phyloP scores from a whole-genome alignment of 2,888 invertebrate genomes.

The Amphimallon solstitiale region DNA sequence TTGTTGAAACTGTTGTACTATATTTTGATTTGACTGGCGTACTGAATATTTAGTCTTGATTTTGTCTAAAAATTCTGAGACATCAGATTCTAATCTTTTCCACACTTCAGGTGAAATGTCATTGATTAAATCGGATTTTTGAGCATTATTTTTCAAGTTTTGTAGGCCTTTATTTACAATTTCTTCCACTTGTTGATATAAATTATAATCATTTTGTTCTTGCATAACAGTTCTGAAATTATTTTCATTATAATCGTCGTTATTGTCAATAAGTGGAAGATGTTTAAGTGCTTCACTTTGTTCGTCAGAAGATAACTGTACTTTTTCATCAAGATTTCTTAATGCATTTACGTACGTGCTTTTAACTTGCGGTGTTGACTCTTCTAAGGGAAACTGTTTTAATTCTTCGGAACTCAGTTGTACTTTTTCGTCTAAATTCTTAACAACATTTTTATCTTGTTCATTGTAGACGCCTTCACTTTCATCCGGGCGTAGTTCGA shows the following conservation, averaged over 20 bases:
- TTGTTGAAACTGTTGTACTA: constrained; percentile 40
- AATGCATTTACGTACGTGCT: constrained; percentile 36
- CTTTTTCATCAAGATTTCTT: constrained; percentile 52
- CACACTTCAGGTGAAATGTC: constrained; percentile 37
- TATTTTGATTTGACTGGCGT: constrained; percentile 38
- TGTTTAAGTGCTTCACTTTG: constrained; percentile 39
- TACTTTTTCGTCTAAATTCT: constrained; percentile 53
- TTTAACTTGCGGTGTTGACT: constrained; percentile 8
- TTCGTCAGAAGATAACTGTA: constrained; percentile 51
- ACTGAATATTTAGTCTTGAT: constrained; percentile 37
- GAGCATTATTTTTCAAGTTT: constrained; percentile 38
- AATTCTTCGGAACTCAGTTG: constrained; percentile 49
- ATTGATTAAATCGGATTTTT: constrained; percentile 29
- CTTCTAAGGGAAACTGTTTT: constrained; percentile 15
- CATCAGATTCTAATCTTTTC: constrained; percentile 41
- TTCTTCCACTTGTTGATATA: constrained; percentile 40
- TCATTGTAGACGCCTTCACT: background rate
- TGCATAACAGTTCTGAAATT: background rate
- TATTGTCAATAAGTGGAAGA: constrained; percentile 18
- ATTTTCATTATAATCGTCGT: constrained; percentile 24
- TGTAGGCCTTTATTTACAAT: constrained; percentile 41
- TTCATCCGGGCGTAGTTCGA: background rate
- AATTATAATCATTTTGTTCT: constrained; percentile 16
- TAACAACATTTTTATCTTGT: constrained; percentile 11
- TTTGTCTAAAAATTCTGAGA: constrained; percentile 39